These are phyloP conservation scores for Rhinoraja longicauda DNA, from an alignment of 2,797 vertebrate genomes.

Conservation along the genomic window DNA sequence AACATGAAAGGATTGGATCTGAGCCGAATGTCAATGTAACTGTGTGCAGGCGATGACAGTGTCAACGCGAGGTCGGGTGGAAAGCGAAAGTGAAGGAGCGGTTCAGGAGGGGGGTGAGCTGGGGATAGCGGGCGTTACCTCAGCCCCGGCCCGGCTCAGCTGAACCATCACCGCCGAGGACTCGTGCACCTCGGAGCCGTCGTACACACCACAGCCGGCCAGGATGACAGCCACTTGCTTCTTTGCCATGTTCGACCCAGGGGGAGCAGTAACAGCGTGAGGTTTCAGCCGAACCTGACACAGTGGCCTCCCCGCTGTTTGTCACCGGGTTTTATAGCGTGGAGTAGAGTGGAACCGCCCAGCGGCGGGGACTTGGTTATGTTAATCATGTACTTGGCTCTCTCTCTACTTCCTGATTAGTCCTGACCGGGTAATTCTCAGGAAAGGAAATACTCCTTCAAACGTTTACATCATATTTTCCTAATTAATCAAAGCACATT, in stretches of 20 bases:
- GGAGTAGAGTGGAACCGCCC: background rate
- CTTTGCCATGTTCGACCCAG: conserved; percentile 55
- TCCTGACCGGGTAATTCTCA: background rate
- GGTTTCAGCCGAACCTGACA: background rate
- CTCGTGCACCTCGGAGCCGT: conserved; percentile 78
- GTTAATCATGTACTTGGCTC: background rate
- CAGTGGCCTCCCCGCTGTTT: too few relatives aligned
- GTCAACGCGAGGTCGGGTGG: background rate
- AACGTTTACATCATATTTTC: background rate
- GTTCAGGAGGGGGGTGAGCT: background rate
- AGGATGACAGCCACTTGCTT: conserved; percentile 72
- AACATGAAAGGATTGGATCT: background rate
- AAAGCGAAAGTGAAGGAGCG: conserved; percentile 3
- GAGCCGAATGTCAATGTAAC: background rate
- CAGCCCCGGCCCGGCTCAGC: conserved; percentile 72
- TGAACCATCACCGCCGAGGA: conserved; percentile 74
- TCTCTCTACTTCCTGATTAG: background rate
- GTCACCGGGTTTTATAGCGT: background rate
- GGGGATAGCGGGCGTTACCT: conserved; percentile 59
- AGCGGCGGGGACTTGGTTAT: too few relatives aligned
- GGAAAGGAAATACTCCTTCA: background rate
- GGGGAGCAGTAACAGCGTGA: background rate
- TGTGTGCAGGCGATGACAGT: background rate
- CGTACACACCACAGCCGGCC: conserved; percentile 75
- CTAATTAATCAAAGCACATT: too few relatives aligned